Evolutionary conservation across 2,113 vertebrate species (phyloP).

Genomic region (Psephotus haematonotus): DNA sequence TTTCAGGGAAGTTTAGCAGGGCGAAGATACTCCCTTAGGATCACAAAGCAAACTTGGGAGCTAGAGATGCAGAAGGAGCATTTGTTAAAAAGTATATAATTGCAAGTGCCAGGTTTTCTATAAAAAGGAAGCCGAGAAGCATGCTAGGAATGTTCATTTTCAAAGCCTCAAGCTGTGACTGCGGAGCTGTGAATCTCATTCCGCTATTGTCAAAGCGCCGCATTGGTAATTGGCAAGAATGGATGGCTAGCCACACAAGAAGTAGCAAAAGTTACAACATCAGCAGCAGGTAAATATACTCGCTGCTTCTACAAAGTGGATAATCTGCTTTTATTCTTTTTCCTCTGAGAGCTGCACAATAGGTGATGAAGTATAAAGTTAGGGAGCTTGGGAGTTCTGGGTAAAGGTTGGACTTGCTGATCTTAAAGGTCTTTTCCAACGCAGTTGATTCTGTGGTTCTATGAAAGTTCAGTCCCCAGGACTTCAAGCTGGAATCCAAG

Average conservation of each 20-base stretch:
- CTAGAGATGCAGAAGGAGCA: conserved; percentile 6
- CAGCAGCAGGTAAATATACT: conserved; percentile 55
- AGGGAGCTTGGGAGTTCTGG: background rate
- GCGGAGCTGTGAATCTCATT: conserved; percentile 53
- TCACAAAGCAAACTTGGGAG: conserved; percentile 28
- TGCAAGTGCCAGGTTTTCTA: conserved; percentile 42
- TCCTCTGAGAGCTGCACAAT: background rate
- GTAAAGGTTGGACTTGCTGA: background rate
- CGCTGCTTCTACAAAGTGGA: background rate
- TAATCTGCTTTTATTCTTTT: conserved; percentile 1
- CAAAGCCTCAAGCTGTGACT: conserved; percentile 66
- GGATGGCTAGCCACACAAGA: conserved; percentile 52
- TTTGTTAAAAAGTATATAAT: conserved; percentile 55
- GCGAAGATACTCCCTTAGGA: conserved; percentile 1
- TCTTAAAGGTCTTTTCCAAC: background rate
- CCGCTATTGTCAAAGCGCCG: conserved; percentile 28
- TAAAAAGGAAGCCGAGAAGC: conserved; percentile 60
- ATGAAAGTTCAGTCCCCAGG: background rate
- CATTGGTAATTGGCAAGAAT: conserved; percentile 58
- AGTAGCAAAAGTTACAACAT: conserved; percentile 45
- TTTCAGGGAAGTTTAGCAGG: conserved; percentile 3
- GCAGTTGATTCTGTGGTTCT: background rate
- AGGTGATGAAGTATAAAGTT: background rate
- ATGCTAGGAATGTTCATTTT: conserved; percentile 63
- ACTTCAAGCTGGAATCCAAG: background rate